Conservation (phyloP, 1,140 invertebrate genomes). For the Hestina assimilis region DNA sequence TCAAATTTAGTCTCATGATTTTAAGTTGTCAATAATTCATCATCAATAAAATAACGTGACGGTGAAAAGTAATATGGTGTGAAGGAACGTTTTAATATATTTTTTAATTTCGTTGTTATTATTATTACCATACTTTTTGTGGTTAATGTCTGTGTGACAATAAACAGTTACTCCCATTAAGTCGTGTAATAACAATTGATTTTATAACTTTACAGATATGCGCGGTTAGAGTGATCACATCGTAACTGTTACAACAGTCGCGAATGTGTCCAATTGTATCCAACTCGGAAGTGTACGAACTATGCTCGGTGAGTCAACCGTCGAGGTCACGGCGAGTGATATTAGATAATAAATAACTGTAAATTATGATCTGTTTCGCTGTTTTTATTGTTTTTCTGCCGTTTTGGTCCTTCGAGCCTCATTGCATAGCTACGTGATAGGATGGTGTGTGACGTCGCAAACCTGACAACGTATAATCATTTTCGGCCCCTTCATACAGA, state of each 20-base stretch:
- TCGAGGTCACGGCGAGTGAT: slow-evolving; percentile 43
- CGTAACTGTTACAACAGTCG: slow-evolving; percentile 33
- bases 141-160: too few relatives aligned
- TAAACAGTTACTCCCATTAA: slow-evolving; percentile 3
- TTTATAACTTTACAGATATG: slow-evolving; percentile 50
- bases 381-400: not conserved
- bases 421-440: not conserved
- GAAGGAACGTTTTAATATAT: too few relatives aligned
- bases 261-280: not conserved
- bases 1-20: too few relatives aligned
- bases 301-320: slow-evolving; percentile 19
- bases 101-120: too few relatives aligned
- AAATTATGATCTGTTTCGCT: slow-evolving; percentile 20
- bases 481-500: too few relatives aligned
- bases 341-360: slow-evolving; percentile 38
- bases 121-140: too few relatives aligned
- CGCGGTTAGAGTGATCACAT: slow-evolving; percentile 57
- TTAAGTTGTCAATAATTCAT: too few relatives aligned
- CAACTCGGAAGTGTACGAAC: slow-evolving; percentile 12
- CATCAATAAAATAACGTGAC: too few relatives aligned
- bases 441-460: not conserved
- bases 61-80: too few relatives aligned
- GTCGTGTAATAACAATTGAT: not conserved
- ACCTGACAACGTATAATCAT: too few relatives aligned
- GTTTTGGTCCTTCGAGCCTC: slow-evolving; percentile 6